These are phyloP conservation scores for Anas platyrhynchos DNA, from an alignment of 2,113 vertebrate species.

Conservation along the genomic window DNA sequence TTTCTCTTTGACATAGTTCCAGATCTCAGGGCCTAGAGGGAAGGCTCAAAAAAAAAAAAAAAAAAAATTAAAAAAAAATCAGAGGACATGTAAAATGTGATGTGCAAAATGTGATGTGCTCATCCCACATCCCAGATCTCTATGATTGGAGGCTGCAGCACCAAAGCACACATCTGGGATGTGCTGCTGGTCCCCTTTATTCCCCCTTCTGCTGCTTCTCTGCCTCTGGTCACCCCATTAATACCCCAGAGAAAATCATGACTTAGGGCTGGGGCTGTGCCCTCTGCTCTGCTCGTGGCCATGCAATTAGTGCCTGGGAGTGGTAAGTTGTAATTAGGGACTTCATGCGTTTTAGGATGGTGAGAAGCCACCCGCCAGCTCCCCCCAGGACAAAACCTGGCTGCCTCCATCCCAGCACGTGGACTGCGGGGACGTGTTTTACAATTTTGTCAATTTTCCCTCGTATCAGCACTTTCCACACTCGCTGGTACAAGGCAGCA, in stretches of 20 bases:
- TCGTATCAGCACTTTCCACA: rapidly evolving
- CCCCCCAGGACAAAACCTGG: not conserved
- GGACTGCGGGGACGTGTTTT: not conserved
- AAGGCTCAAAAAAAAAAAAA: not conserved
- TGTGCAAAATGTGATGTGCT: no score
- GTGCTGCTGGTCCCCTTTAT: no score
- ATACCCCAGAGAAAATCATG: not conserved
- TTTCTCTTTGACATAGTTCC: not conserved
- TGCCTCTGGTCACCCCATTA: not conserved
- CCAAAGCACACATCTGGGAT: not conserved
- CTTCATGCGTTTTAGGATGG: not conserved
- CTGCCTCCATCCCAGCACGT: not conserved
- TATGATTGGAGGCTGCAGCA: not conserved
- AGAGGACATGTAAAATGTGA: rapidly evolving
- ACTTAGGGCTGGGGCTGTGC: not conserved
- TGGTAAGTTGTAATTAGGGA: no score
- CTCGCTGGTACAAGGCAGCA: not conserved
- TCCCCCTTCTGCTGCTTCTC: not conserved
- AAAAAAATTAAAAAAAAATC: not conserved
- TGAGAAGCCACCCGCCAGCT: not conserved
- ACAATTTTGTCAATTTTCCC: not conserved
- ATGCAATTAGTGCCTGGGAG: not conserved
- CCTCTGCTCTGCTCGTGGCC: not conserved
- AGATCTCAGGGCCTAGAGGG: not conserved
- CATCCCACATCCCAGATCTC: no score